Percentiles rank a stretch among this genome's conserved stretches.
Conservation (phyloP, 2,888 invertebrate species). For the Ditula angustiorana region DNA sequence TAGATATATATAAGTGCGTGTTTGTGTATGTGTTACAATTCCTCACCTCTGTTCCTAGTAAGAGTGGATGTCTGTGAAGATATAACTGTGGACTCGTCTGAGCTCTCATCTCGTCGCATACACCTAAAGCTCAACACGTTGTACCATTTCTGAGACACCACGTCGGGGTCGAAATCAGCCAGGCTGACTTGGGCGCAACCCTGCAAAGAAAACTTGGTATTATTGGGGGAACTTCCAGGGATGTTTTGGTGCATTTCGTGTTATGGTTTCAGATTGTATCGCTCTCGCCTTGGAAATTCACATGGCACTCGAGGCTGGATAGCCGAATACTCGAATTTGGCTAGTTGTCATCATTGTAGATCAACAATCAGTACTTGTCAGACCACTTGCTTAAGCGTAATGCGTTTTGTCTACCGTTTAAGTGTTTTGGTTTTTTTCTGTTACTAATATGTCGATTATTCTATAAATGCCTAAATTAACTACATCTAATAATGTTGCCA, state of each 20-base stretch:
- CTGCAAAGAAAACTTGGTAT: slow-evolving; percentile 77
- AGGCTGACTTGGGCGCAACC: slow-evolving; percentile 98
- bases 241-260: neutral
- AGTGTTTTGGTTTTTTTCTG: no score
- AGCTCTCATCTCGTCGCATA: slow-evolving; percentile 93
- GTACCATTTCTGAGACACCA: slow-evolving; percentile 95
- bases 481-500: no score
- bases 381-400: no score
- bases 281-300: slow-evolving; percentile 79
- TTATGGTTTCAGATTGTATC: slow-evolving; percentile 65
- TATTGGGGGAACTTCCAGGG: slow-evolving; percentile 29
- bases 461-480: no score
- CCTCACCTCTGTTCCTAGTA: slow-evolving; percentile 93
- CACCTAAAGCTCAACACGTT: slow-evolving; percentile 92
- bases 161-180: slow-evolving; percentile 96
- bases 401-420: no score
- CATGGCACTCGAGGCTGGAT: slow-evolving; percentile 78
- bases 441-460: no score
- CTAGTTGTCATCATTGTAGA: slow-evolving; percentile 76
- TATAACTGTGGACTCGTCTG: slow-evolving; percentile 98
- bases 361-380: no score
- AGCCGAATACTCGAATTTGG: slow-evolving; percentile 84
- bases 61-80: slow-evolving; percentile 98
- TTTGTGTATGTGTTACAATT: no score
- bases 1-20: no score